Percentiles rank a stretch among this genome's conserved stretches.
Evolutionary conservation across 2,888 invertebrate species (phyloP).

Genomic region (Schizaphis graminum): DNA sequence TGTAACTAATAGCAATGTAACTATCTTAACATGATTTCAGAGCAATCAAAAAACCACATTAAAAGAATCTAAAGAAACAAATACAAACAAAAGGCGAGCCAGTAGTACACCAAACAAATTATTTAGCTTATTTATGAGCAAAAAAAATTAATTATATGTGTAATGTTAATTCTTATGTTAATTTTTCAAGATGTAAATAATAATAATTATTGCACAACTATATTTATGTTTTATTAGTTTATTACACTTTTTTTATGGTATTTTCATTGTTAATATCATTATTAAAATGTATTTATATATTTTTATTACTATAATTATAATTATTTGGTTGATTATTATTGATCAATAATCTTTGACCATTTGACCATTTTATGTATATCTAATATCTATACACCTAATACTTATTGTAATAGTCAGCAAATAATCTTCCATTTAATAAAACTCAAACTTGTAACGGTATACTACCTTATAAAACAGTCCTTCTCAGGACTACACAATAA

Average conservation of each 20-base stretch:
- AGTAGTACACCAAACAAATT: slow-evolving; percentile 60
- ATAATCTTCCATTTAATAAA: too few species aligned
- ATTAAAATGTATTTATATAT: background rate
- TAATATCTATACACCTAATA: too few species aligned
- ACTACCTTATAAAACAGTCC: too few species aligned
- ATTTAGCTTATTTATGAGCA: slow-evolving; percentile 53
- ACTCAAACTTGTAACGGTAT: too few species aligned
- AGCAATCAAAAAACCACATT: slow-evolving; percentile 19
- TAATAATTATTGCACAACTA: background rate
- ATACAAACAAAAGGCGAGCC: slow-evolving; percentile 39
- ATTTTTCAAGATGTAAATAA: background rate
- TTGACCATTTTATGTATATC: background rate
- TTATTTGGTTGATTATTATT: background rate
- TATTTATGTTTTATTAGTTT: background rate
- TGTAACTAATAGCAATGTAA: too few species aligned
- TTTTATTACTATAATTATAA: background rate
- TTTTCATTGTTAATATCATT: background rate
- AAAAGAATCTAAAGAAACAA: slow-evolving; percentile 59
- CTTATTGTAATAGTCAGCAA: too few species aligned
- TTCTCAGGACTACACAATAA: too few species aligned
- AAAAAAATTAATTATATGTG: slow-evolving; percentile 26
- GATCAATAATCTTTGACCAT: background rate
- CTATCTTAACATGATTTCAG: slow-evolving; percentile 12
- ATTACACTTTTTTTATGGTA: background rate
- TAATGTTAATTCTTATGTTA: background rate